Conservation (phyloP, 2,888 invertebrate genomes). For the Drosophila barbarae region DNA sequence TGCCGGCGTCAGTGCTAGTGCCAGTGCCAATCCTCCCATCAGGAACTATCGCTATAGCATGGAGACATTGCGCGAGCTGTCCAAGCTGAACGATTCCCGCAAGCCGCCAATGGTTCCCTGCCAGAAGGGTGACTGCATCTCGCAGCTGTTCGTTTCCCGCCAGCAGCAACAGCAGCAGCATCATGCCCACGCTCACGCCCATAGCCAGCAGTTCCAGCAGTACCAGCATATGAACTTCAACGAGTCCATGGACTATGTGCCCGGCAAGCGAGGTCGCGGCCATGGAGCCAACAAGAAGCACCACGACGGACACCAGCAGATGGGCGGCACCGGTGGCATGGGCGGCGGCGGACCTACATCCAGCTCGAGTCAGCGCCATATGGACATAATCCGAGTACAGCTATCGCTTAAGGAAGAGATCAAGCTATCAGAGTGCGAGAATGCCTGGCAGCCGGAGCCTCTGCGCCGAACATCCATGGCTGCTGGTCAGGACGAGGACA, state of each 20-base stretch:
- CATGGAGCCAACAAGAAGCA: constrained; percentile 62
- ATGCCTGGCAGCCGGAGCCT: constrained; percentile 77
- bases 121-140: constrained; percentile 72
- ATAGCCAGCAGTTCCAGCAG: constrained; percentile 62
- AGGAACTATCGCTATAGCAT: constrained; percentile 63
- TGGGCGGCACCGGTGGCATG: constrained; percentile 33
- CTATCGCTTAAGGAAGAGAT: constrained; percentile 77
- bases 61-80: constrained; percentile 65
- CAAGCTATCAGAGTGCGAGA: constrained; percentile 75
- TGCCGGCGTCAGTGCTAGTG: constrained; percentile 2
- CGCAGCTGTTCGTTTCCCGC: constrained; percentile 73
- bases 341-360: constrained; percentile 13
- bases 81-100: constrained; percentile 59
- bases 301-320: constrained; percentile 62
- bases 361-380: constrained; percentile 60
- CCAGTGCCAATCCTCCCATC: neutral
- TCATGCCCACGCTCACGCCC: constrained; percentile 42
- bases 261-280: constrained; percentile 66
- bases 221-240: constrained; percentile 74
- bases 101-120: constrained; percentile 72
- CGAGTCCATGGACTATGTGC: constrained; percentile 70
- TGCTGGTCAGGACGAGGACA: constrained; percentile 49
- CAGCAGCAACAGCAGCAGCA: constrained; percentile 58
- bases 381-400: constrained; percentile 76
- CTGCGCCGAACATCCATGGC: constrained; percentile 60